Evolutionary conservation across 2,888 invertebrate species (phyloP), one percentile per base, ranked within the genome.

Genomic region (Mimas tiliae): DNA sequence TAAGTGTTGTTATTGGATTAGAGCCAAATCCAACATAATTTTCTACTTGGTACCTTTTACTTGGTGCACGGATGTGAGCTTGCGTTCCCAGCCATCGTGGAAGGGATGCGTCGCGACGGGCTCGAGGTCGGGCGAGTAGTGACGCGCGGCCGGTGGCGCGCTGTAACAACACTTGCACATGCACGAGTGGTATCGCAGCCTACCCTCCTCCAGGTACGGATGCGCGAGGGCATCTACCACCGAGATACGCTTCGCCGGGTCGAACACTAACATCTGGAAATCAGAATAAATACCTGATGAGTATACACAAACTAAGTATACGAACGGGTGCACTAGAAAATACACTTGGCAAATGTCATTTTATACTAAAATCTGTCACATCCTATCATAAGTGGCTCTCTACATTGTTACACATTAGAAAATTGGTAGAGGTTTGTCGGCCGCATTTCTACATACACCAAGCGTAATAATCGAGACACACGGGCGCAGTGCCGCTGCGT

Each of bases 111-210:
- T 95, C 72, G 99, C 98, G 74, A 96, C 96, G 42, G 98, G 98
- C 92, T 99, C 99, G 79, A 98, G 97, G 90, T 99, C 98, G 51
- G 96, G 94, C 68, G 97, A 96, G 94, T 98, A 99, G 90, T 98
- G 98, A 68, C 98, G 94, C 6, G 93, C 91, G 72, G 93, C 90
- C 38, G 90, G 89, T 67, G 92, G 92, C 65, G 89, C 87, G 77
- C 86, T 87, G 90, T 97, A 98, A 94, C 99, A 99, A 85, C 99
- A 99, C 87, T 97, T 97, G 95, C 99, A 99, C 99, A 99, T 99
- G 92, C 99, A 99, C 72, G 99, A 99, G 94, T 99, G 99, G 94
- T 99, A 99, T 83, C 99, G 96, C 83, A 99, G 95, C 74, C 99
- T 96, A 38, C 99, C 99, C 89, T 99, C 99, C 86, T 99, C 99